phyloP scores from a whole-genome alignment of 2,888 invertebrate species.

The Microdon myrmicae region DNA sequence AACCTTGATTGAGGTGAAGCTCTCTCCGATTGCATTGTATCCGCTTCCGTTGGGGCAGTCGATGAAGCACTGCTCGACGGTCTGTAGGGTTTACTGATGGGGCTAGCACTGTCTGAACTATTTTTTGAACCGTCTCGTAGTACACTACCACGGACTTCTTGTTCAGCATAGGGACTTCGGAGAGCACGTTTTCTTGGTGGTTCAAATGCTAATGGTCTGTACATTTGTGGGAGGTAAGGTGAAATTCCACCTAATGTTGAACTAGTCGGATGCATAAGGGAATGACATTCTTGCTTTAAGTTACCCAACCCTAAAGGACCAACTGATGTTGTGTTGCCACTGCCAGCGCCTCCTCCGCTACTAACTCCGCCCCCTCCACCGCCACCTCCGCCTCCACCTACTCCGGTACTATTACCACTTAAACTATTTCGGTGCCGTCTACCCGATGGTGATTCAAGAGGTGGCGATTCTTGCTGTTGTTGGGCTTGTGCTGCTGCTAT shows the following conservation, averaged over 20 bases:
- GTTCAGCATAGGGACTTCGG: conserved; percentile 69
- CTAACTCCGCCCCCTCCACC: conserved; percentile 53
- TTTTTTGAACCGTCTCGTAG: conserved; percentile 71
- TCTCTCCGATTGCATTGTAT: conserved; percentile 67
- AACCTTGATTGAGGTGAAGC: conserved; percentile 66
- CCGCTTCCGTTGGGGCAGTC: conserved; percentile 67
- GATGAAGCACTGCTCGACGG: conserved; percentile 67
- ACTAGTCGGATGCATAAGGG: conserved; percentile 65
- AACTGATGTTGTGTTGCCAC: conserved; percentile 56
- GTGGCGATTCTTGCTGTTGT: conserved; percentile 61
- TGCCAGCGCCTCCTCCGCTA: conserved; percentile 57
- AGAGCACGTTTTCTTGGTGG: conserved; percentile 70
- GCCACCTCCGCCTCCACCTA: conserved; percentile 60
- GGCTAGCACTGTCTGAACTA: conserved; percentile 67
- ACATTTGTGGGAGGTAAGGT: conserved; percentile 66
- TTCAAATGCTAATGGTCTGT: conserved; percentile 67
- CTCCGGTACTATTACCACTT: conserved; percentile 64
- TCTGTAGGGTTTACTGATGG: conserved; percentile 67
- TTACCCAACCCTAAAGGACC: conserved; percentile 57
- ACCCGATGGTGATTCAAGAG: conserved; percentile 66
- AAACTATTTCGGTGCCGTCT: conserved; percentile 66
- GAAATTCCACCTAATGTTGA: conserved; percentile 63
- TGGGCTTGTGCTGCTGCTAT: conserved; percentile 67
- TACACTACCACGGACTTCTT: conserved; percentile 73
- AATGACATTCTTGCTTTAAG: conserved; percentile 67